Evolutionary conservation across 2,888 invertebrate species (phyloP), one percentile per base, ranked within the genome.

Genomic region (Synergus umbraculus): DNA sequence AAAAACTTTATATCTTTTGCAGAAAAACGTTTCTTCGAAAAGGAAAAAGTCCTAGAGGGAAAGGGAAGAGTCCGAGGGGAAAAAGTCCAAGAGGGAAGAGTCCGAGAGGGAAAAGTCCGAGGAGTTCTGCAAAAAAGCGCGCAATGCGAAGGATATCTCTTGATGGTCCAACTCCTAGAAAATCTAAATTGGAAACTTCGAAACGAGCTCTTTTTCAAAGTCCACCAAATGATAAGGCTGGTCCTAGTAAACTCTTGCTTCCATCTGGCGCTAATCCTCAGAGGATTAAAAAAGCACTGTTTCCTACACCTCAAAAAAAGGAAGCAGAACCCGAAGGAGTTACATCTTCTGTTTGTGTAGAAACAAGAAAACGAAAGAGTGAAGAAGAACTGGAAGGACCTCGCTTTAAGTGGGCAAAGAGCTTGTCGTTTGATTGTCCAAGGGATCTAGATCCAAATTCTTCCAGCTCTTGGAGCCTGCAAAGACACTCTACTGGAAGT

Each of bases 141-240:
- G 84, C 92, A 83, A 63, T 93, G 89, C 88, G 93, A 76, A 90
- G 93, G 65, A 85, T 94, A 9, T 88, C 93, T 0, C 89, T 94
- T 88, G 94, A 94, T 80, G 87, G 93, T 18, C 84, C 87, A 18
- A 91, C 89, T 86, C 89, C 90, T 0, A 81, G 87, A 37, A 91
- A 90, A 83, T 78, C 88, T 1, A 92, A 89, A 79, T 64, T 90
- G 29, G 95, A 95, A 88, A 93, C 94, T 0, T 93, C 95, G 0
- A 96, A 96, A 86, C 93, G 96, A 79, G 96, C 96, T 0, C 91
- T 97, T 2, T 97, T 97, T 86, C 94, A 96, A 86, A 96, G 96
- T 89, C 96, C 96, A 1, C 94, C 92, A 4, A 69, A 84, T 3
- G 90, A 90, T 63, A 88, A 86, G 44, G 88, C 90, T 54, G 91